Base-by-base conservation (phyloP, 35 echinoderm and acorn worm species). In the Nesometra sesokonis region DNA sequence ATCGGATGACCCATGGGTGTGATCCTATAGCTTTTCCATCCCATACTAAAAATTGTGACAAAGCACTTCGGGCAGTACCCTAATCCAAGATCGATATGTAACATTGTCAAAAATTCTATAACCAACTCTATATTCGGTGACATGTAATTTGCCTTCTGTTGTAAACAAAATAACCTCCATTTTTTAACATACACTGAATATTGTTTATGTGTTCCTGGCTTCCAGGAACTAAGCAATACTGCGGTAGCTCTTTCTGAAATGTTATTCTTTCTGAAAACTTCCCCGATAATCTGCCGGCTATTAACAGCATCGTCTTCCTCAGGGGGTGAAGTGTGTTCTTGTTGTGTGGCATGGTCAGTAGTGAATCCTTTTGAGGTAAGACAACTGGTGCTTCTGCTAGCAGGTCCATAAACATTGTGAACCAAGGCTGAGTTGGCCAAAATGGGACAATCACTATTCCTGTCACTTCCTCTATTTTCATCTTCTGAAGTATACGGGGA, bases 1-100 rank as follows among this genome's bases (percentile, higher is more conserved):
- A n/a, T n/a, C 85, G 85, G 4, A 85, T 32, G 21, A 91, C 89
- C 32, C 52, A 77, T 43, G 89, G 89, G 43, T 91, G 89, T 23
- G 37, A 30, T 33, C 89, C 89, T 31, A 86, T 35, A 19, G 76
- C 79, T 7, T 77, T 0, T 11, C 84, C 76, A 81, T 85, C 79
- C 83, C 35, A 32, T 17, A 86, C 30, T 38, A 86, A 37, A 78
- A 79, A 85, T 8, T 78, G 34, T 30, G 89, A 90, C 21, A 90
- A 32, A 11, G 84, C 84, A 80, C 89, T 86, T 30, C 89, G 17
- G 31, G 90, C 78, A 27, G 85, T 91, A 32, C 23, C 85, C 33
- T 23, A 91, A 34, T 0, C 77, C 34, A 33, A 86, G 39, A 30
- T 91, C 89, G 80, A 86, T 46, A 52, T 35, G 81, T 15, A 87